Evolutionary conservation across 2,888 invertebrate genomes (phyloP), one percentile per base, ranked within the genome.

Genomic region (Actias luna): DNA sequence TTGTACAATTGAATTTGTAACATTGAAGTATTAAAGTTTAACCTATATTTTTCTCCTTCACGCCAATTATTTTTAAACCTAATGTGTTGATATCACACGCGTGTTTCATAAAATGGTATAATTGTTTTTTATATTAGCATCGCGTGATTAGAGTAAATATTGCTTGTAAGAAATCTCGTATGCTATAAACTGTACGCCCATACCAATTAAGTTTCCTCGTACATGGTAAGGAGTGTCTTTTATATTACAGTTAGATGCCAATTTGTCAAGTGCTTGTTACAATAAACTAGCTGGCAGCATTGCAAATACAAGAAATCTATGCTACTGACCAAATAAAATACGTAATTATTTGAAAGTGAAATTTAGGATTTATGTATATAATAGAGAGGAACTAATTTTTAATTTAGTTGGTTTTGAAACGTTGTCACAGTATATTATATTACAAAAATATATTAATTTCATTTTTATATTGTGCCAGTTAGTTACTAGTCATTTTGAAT

Each of bases 151-250:
- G 5, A 55, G 7, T 27, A 55, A 29, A 55, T 55, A 55, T 16
- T 8, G n/a, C n/a, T 55, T 27, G 55, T 14, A 5, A 29, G 29
- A 55, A 55, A 55, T 55, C 55, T 55, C 7, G n/a, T 55, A 16
- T 55, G 27, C 29, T 14, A 27, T 55, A 29, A 55, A 29, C n/a
- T 55, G 29, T 55, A 12, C 27, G 27, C 27, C 52, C 22, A 52
- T 52, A 29, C 10, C 29, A 29, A 55, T 55, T 29, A 55, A n/a
- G 14, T 55, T 55, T 55, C 55, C 55, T 55, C 29, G 27, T 55
- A 55, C 18, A 55, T n/a, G 29, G 29, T 29, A n/a, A n/a, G 16
- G 25, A 7, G 29, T 55, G 27, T 55, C 29, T 27, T 55, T 29
- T 55, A 55, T 29, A 55, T 29, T 55, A 52, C 29, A 55, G 55